These are phyloP conservation scores for Eumerus sabulonum DNA, from an alignment of 2,888 invertebrate genomes.

Conservation along the genomic window DNA sequence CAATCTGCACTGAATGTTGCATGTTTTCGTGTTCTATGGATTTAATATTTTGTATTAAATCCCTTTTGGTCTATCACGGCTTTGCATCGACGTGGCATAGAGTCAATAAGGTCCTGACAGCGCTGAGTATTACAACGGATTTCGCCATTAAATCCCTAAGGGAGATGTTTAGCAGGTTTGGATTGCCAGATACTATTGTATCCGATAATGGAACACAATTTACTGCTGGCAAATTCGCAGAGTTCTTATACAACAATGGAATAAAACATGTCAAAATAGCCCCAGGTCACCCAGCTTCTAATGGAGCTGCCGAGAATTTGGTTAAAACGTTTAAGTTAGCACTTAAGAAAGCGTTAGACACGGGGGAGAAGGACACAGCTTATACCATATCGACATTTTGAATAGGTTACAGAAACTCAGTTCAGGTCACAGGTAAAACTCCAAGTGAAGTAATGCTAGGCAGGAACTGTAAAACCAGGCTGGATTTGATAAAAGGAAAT, in stretches of 20 bases:
- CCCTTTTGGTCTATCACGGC: no score
- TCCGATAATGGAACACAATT: background rate
- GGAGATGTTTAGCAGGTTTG: conserved; percentile 2
- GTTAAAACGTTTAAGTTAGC: background rate
- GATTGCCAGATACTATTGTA: background rate
- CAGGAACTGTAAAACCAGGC: no score
- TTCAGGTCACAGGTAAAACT: background rate
- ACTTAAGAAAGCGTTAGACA: background rate
- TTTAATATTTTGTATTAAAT: no score
- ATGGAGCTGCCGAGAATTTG: background rate
- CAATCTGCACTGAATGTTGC: no score
- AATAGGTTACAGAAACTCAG: background rate
- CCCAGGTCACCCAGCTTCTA: background rate
- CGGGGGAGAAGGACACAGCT: background rate
- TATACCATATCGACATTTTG: background rate
- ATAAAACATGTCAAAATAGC: no score
- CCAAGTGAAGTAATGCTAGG: no score
- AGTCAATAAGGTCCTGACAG: no score
- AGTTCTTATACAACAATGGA: background rate
- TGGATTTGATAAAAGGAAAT: no score
- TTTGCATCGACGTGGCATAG: no score
- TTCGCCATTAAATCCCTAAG: background rate
- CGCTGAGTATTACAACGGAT: background rate
- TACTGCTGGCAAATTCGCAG: background rate
- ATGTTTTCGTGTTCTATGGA: no score